A percentile compares a stretch with the other conserved stretches of the same genome.
These are phyloP conservation scores for Drosophila diplacantha DNA, from an alignment of 2,888 invertebrate genomes.

Conservation along the genomic window DNA sequence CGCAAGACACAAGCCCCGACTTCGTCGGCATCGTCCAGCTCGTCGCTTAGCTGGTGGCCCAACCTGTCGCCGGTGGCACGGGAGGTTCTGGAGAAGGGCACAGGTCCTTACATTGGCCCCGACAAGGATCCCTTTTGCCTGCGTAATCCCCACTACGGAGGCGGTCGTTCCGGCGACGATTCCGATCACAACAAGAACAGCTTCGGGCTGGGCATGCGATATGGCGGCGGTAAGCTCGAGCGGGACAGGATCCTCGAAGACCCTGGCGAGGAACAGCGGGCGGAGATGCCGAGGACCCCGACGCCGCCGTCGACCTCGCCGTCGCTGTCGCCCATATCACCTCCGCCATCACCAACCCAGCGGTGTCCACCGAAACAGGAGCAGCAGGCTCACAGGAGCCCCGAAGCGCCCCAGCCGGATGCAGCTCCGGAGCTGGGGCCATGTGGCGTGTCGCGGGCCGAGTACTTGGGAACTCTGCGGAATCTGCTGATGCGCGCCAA, in stretches of 20 bases:
- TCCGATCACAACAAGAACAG: conserved; percentile 19
- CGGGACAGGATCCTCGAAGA: too few species aligned
- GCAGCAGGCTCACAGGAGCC: background rate
- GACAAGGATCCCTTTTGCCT: conserved; percentile 6
- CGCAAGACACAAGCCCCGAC: background rate
- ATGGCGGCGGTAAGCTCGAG: background rate
- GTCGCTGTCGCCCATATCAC: background rate
- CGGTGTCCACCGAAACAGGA: too few species aligned
- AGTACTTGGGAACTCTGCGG: conserved; percentile 51
- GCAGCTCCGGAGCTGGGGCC: background rate
- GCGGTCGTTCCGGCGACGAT: background rate
- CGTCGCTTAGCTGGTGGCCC: conserved; percentile 7
- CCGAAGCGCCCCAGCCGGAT: too few species aligned
- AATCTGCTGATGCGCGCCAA: conserved; percentile 56
- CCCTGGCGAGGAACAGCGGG: background rate
- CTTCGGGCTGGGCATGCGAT: conserved; percentile 26
- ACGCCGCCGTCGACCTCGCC: background rate
- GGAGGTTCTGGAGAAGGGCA: conserved; percentile 17
- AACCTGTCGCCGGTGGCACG: background rate
- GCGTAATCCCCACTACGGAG: background rate
- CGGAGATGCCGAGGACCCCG: background rate
- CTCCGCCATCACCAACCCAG: too few species aligned
- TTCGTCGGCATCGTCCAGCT: background rate
- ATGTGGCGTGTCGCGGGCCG: conserved; percentile 36
- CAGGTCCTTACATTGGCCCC: conserved; percentile 17